Conservation (phyloP, 2,797 vertebrate genomes). For the Prionace glauca region DNA sequence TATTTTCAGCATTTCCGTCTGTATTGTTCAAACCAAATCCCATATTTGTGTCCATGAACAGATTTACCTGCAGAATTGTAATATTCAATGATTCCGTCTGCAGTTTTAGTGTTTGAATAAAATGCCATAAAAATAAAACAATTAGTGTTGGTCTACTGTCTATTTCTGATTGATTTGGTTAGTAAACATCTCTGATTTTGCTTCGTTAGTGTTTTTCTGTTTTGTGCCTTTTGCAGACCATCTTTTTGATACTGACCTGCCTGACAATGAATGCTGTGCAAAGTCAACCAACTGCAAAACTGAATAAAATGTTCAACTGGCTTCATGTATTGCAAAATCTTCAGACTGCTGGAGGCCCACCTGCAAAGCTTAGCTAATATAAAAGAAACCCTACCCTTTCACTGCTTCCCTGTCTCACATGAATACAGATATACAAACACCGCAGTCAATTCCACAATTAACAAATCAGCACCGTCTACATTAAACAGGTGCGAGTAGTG, state of each 20-base stretch:
- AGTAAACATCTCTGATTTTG: neutral
- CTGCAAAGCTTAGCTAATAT: neutral
- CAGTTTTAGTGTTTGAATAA: constrained; percentile 13
- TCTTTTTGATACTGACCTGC: constrained; percentile 9
- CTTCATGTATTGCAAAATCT: neutral
- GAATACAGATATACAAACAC: neutral
- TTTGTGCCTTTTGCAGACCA: neutral
- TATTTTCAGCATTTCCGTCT: neutral
- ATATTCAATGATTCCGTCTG: neutral
- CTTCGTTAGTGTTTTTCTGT: neutral
- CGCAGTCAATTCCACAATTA: constrained; percentile 5
- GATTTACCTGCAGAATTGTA: neutral
- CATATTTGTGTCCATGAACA: neutral
- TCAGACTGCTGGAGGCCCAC: neutral
- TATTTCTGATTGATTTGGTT: neutral
- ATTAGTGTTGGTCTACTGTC: neutral
- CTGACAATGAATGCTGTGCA: neutral
- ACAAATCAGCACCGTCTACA: neutral
- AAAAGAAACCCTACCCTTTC: neutral
- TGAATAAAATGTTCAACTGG: neutral
- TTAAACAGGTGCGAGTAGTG: constrained; percentile 4
- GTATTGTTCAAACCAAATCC: neutral
- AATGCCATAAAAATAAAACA: neutral
- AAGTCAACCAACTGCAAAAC: neutral
- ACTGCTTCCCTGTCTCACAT: neutral